Base-by-base conservation (phyloP, 2,888 invertebrate species). In the Anagyrus pseudococci region DNA sequence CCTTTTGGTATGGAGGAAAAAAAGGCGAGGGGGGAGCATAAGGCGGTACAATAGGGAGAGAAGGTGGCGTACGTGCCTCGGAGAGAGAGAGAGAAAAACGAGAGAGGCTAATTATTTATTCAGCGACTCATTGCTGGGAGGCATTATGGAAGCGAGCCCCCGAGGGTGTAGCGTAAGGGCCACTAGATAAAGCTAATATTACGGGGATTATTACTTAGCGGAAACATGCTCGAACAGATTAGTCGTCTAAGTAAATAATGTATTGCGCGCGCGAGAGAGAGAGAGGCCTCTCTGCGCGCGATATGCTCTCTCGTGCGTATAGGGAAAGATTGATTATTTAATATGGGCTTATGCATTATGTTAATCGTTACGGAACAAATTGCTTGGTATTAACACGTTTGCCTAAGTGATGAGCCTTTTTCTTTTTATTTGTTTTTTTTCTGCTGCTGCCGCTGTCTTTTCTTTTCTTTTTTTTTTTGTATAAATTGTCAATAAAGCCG, bases 241-340 rank as follows among this genome's bases (percentile, higher is more conserved):
- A 55, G 55, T 17, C 54, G 37, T 55, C 48, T 33, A 41, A 43
- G 60, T 49, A 55, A 61, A 61, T 49, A 61, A 43, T n/a, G 17
- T 8, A 59, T 41, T 33, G 10, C 4, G 15, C 7, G 8, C 33
- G 33, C 8, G 33, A 8, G 13, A 33, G 8, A 33, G 13, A 33
- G 33, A n/a, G n/a, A n/a, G n/a, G n/a, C n/a, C n/a, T n/a, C n/a
- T n/a, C n/a, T n/a, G 29, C 10, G 4, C 29, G 29, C 29, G 29
- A 29, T 29, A 10, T 29, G 29, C 29, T 10, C 6, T 29, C 13
- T 29, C 13, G 22, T 25, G 40, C 17, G 20, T n/a, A 41, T 25
- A 40, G 15, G 29, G 33, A 7, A 10, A 33, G 8, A 61, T 55
- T 49, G 43, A 54, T 55, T 61, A 44, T 44, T 55, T 43, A 61